Evolutionary conservation across 2,888 invertebrate species (phyloP).

Genomic region (Ephialtes manifestator): DNA sequence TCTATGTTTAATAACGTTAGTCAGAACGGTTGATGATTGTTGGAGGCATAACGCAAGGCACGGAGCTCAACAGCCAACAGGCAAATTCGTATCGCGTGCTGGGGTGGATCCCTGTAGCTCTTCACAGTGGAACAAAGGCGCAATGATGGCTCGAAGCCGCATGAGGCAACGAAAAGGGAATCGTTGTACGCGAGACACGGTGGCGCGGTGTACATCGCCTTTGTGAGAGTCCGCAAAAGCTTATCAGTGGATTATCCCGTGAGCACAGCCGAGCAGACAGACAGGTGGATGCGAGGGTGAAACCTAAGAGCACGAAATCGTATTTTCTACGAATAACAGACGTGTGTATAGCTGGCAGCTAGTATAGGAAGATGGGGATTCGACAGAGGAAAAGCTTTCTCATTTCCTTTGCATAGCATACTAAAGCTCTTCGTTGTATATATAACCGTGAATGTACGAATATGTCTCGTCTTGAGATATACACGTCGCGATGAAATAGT

Average conservation of each 20-base stretch:
- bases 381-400: conserved; percentile 53
- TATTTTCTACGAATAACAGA: conserved; percentile 45
- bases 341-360: neutral
- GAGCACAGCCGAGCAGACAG: conserved; percentile 59
- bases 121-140: conserved; percentile 44
- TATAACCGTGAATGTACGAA: conserved; percentile 10
- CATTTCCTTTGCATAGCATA: conserved; percentile 52
- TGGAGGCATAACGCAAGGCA: conserved; percentile 23
- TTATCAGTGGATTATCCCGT: conserved; percentile 67
- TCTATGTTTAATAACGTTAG: conserved; percentile 25
- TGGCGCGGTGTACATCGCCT: conserved; percentile 13
- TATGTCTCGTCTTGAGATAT: conserved; percentile 16
- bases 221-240: conserved; percentile 54
- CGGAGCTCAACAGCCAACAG: conserved; percentile 35
- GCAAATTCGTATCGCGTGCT: conserved; percentile 23
- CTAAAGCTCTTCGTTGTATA: conserved; percentile 14
- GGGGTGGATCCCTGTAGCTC: conserved; percentile 19
- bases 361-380: conserved; percentile 11
- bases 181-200: conserved; percentile 17
- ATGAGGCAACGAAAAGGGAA: conserved; percentile 54
- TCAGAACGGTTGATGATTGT: conserved; percentile 10
- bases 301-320: conserved; percentile 49
- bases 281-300: neutral
- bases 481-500: conserved; percentile 22
- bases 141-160: conserved; percentile 2